A percentile compares a stretch with the other conserved stretches of the same genome.
These are phyloP conservation scores for Erethizon dorsatum DNA, from an alignment of 2,797 vertebrate species.

Conservation along the genomic window DNA sequence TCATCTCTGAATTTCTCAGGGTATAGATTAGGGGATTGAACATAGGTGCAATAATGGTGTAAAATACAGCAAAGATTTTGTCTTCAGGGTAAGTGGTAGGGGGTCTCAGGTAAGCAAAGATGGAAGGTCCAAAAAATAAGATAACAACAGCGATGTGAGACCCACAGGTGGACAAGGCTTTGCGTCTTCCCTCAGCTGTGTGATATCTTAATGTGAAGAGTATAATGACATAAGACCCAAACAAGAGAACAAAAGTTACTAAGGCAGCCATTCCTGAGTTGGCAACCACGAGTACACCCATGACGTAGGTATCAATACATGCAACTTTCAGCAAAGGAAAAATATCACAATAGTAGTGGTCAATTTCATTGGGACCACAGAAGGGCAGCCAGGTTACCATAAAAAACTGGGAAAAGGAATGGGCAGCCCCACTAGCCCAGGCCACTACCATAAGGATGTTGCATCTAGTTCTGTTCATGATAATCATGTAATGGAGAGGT, in stretches of 20 bases:
- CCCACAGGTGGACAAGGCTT: conserved; percentile 50
- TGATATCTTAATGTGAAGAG: not conserved
- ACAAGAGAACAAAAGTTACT: not conserved
- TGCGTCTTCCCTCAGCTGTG: conserved; percentile 9
- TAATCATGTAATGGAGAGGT: not conserved
- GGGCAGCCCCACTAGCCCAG: not conserved
- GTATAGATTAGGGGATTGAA: conserved; percentile 59
- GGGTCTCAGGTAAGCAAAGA: conserved; percentile 45
- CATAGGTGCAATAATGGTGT: conserved; percentile 40
- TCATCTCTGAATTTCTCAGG: conserved; percentile 49
- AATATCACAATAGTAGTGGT: conserved; percentile 50
- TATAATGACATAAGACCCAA: conserved; percentile 15
- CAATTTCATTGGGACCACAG: conserved; percentile 11
- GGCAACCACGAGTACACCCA: not conserved
- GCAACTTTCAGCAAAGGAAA: conserved; percentile 52
- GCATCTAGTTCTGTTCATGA: conserved; percentile 15
- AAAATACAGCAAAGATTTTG: conserved; percentile 49
- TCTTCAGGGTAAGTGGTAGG: conserved; percentile 39
- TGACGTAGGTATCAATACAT: not conserved
- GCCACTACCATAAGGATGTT: not conserved
- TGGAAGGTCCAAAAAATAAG: conserved; percentile 29
- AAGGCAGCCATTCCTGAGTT: conserved; percentile 24
- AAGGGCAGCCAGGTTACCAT: not conserved
- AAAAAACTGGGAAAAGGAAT: not conserved
- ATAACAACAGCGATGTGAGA: conserved; percentile 27